Evolutionary conservation across 2,888 invertebrate genomes (phyloP).

Genomic region (Spisula subtruncata): DNA sequence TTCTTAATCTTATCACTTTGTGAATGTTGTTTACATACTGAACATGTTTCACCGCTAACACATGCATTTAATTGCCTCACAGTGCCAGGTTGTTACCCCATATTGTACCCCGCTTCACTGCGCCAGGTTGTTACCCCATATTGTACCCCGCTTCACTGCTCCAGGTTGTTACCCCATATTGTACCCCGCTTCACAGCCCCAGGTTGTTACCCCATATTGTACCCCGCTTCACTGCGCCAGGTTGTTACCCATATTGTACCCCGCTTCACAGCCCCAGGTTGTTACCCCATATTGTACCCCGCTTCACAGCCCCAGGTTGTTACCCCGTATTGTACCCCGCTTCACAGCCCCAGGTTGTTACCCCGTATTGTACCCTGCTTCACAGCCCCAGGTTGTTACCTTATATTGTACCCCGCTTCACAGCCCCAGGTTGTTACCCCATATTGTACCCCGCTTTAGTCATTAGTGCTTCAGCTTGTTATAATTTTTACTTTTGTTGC

Average conservation of each 20-base stretch:
- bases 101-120: not conserved
- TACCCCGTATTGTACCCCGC: no score
- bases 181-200: not conserved
- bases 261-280: not conserved
- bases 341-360: conserved; percentile 3
- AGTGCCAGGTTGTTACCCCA: not conserved
- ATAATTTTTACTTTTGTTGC: conserved; percentile 12
- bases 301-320: no score
- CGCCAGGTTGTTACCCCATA: no score
- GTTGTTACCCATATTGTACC: not conserved
- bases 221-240: no score
- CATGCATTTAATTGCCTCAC: not conserved
- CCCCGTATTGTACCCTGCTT: not conserved
- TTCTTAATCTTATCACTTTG: not conserved
- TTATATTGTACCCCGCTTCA: no score
- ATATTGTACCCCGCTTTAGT: not conserved
- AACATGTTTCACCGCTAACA: not conserved
- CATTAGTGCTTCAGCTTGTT: conserved; percentile 23
- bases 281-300: not conserved
- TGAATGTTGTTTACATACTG: not conserved
- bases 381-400: no score
- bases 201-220: no score
- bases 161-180: not conserved
- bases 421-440: not conserved
- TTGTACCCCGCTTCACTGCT: no score